Evolutionary conservation across 2,113 vertebrate species (phyloP), one percentile per base, ranked within the genome.

Genomic region (Oreochromis aureus): DNA sequence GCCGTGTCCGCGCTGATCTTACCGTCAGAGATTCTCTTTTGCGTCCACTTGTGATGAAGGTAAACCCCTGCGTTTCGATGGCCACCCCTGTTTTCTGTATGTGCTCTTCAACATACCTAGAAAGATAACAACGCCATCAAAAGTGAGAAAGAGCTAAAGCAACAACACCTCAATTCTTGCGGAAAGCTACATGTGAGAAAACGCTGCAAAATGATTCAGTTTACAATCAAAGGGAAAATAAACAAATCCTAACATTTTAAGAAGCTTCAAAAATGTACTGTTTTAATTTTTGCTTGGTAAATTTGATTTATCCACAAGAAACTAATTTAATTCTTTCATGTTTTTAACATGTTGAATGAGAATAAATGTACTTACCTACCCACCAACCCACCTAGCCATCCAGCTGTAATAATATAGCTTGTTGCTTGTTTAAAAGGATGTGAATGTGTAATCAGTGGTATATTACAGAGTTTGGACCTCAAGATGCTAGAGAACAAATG

Each of bases 11-110:
- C 1, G 58, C 30, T 15, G 5, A 6, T 87, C 96, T 95, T 93
- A 97, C 97, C 61, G 96, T 97, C 88, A 97, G 71, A 2, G 97
- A 97, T 91, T 97, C 97, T 90, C 96, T 95, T 93, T 96, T 97
- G 24, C 96, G 95, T 6, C 97, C 97, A 41, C 96, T 97, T 56
- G 97, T 97, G 89, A 97, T 94, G 83, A 97, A 97, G 0, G 96
- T 97, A 63, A 97, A 97, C 2, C 96, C 97, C 87, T 97, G 97
- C 1, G 97, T 97, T 93, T 97, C 97, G 51, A 97, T 97, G 87
- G 97, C 97, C 6, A 97, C 97, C 2, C 97, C 97, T 1, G 96
- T 95, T 94, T 96, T 97, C 93, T 97, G 97, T 86, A 97, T 97
- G 91, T 97, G 96, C 87, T 97, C 96, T 84, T 97, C 97, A 12